Evolutionary conservation across 1,140 invertebrate species (phyloP).

Genomic region (Leucophenga varia): DNA sequence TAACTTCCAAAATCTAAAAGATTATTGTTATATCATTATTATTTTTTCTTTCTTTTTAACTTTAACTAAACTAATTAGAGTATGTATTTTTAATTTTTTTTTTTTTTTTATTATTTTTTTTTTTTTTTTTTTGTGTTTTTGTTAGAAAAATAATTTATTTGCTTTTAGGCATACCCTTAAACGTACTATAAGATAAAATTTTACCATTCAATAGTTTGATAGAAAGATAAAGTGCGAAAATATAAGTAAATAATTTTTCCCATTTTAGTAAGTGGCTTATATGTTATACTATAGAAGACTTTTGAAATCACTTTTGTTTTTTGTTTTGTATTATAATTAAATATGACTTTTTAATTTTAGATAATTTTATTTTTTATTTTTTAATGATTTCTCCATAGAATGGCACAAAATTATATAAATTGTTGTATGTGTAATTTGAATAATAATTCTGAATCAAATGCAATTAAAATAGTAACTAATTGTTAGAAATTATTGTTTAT

Average conservation of each 20-base stretch:
- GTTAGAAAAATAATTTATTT: not conserved
- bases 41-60: too few species aligned
- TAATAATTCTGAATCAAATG: constrained; percentile 17
- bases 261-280: too few species aligned
- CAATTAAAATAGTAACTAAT: too few species aligned
- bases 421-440: too few species aligned
- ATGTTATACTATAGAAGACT: not conserved
- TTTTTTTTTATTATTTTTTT: not conserved
- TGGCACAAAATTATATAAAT: constrained; percentile 45
- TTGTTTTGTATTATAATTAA: not conserved
- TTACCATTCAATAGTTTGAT: not conserved
- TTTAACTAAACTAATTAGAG: too few species aligned
- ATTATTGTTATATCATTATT: not conserved
- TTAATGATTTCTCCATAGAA: constrained; percentile 42
- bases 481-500: too few species aligned
- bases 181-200: not conserved
- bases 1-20: constrained; percentile 5
- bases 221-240: not conserved
- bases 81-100: not conserved
- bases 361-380: constrained; percentile 16
- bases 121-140: not conserved
- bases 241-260: too few species aligned
- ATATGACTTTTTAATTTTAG: constrained; percentile 16
- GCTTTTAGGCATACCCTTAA: constrained; percentile 2
- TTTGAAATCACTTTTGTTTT: not conserved